phyloP scores from a whole-genome alignment of 2,113 vertebrate species.

The Sapayoa aenigma region DNA sequence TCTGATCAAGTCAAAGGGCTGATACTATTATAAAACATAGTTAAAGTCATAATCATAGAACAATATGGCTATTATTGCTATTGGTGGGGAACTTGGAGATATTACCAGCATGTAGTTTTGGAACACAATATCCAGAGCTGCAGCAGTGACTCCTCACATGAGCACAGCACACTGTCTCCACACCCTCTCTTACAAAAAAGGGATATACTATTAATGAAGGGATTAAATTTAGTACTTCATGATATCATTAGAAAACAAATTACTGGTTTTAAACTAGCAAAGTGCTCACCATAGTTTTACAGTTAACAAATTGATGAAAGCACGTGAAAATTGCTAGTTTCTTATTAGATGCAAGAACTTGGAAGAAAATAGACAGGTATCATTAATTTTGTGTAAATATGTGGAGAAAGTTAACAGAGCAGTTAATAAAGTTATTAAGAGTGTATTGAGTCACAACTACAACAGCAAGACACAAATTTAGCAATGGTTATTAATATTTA shows the following conservation, averaged over 20 bases:
- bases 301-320: not conserved
- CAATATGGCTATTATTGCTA: not conserved
- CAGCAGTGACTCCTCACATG: not conserved
- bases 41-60: not conserved
- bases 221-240: not conserved
- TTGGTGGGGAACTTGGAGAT: not conserved
- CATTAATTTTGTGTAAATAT: not conserved
- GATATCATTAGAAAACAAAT: not conserved
- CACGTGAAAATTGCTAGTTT: not conserved
- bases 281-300: not conserved
- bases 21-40: not conserved
- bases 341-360: not conserved
- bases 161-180: not conserved
- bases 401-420: not conserved
- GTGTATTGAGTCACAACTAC: not conserved
- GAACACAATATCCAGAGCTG: not conserved
- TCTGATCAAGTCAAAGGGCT: not conserved
- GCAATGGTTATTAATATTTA: not conserved
- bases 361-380: not conserved
- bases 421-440: too few relatives aligned
- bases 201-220: not conserved
- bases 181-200: not conserved
- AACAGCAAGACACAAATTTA: not conserved
- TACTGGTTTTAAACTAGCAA: not conserved
- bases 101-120: not conserved